Base-by-base conservation (phyloP, 2,113 vertebrate species). In the Cynoglossus semilaevis region DNA sequence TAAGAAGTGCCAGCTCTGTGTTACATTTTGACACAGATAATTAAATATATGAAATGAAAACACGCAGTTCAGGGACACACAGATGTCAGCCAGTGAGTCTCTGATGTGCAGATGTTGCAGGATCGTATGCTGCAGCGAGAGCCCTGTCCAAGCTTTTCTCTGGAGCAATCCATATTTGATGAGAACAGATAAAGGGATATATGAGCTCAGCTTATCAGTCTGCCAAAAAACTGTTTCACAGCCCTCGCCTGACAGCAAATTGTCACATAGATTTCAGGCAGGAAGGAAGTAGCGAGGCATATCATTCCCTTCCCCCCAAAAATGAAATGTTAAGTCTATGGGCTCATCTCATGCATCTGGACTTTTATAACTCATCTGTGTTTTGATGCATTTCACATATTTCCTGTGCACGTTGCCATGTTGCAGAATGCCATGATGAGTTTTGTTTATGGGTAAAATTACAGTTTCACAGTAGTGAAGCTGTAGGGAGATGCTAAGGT, bases 111-210 rank as follows among this genome's bases (percentile, higher is more conserved):
- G 37, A 66, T 72, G 45, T 63, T 57, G 9, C 11, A 9, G 47
- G 53, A 45, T 40, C 59, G 49, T 61, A 41, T 54, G 44, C 38
- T 55, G 52, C 40, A 65, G n/a, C 18, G 38, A 59, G 44, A 56
- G 51, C 45, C 19, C 53, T 12, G 51, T 59, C 63, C 67, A 29
- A 69, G 42, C 42, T 49, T 12, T 65, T 67, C 63, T 59, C 58
- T 9, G 8, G 55, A 72, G 74, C 7, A 41, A 63, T 63, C 48
- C 40, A 65, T 67, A 69, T 75, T 62, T 80, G 60, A 58, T 80
- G 51, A 67, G 58, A 62, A 52, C 50, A 74, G 67, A 73, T 65
- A 58, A 65, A 68, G 66, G 44, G 36, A 59, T 53, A 16, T 40
- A 34, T 79, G 59, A 78, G 58, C 22, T 54, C 44, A 61, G 52